Conservation (phyloP, 2,888 invertebrate genomes). For the Rhagonycha lutea region DNA sequence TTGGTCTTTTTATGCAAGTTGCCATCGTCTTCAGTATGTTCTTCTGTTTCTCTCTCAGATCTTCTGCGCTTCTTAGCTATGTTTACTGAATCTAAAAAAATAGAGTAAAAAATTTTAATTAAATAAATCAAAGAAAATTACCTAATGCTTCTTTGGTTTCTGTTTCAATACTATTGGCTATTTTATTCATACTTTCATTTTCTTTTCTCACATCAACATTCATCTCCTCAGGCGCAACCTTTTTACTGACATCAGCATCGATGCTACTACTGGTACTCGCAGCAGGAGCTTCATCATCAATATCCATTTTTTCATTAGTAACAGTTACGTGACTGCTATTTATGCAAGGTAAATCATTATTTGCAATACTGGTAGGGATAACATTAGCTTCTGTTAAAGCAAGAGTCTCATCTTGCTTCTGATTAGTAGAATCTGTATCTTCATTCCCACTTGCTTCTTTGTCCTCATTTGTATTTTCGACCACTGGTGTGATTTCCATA, state of each 20-base stretch:
- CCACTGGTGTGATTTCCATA: slow-evolving; percentile 1
- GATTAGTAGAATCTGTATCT: not conserved
- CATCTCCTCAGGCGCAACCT: not conserved
- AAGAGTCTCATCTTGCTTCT: not conserved
- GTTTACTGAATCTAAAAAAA: not conserved
- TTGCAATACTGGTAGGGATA: not conserved
- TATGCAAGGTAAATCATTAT: not conserved
- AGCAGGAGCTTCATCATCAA: not conserved
- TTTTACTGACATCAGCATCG: not conserved
- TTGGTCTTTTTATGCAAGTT: not conserved
- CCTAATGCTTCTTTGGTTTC: not conserved
- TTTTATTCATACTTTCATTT: not conserved
- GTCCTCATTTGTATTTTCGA: not conserved
- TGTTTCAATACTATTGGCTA: not conserved
- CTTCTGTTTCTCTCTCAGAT: not conserved
- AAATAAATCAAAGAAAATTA: not conserved
- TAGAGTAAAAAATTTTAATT: not conserved
- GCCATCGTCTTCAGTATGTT: not conserved
- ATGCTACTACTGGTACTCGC: not conserved
- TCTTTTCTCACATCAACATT: not conserved
- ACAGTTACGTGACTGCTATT: not conserved
- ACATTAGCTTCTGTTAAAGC: not conserved
- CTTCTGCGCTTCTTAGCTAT: not conserved
- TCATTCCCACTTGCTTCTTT: not conserved
- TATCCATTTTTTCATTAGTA: not conserved